Base-by-base conservation (phyloP, 92 coral and sea anemone genomes). In the Ricordea florida region DNA sequence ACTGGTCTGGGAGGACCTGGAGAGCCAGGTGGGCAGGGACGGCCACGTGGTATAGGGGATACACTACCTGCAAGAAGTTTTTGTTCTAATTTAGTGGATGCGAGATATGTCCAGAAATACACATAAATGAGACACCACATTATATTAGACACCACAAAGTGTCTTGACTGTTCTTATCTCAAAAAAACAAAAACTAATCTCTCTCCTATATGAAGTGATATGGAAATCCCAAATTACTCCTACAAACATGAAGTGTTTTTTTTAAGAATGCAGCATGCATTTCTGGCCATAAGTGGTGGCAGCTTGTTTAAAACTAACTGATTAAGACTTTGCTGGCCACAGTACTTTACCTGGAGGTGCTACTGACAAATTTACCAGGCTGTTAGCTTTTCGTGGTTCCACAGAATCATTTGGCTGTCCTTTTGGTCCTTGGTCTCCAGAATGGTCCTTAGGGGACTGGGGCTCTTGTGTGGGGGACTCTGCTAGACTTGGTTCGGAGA, bases 1-100 rank as follows among this genome's bases (percentile, higher is more conserved):
- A 79, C 80, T 15, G 96, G 97, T 53, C 76, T 82, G 16, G 97
- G 96, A 49, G 69, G 76, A 26, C 34, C 74, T 13, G 72, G 84
- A 10, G 87, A 66, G 2, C 57, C 74, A 18, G 5, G 37, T 48
- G 69, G 53, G 64, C 32, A 51, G 8, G 22, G 41, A 40, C 17
- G 1, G 21, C 51, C 76, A 4, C 14, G 76, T 14, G 76, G 14
- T 26, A 51, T 2, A 25, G 73, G 72, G 7, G 81, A 62, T 74
- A 34, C 46, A 0, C 26, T 30, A 61, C 49, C 71, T 55, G 52
- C 22, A 25, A 45, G 16, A 16, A 25, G 52, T n/a, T n/a, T n/a
- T n/a, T n/a, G n/a, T n/a, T n/a, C n/a, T n/a, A n/a, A n/a, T n/a
- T n/a, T n/a, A n/a, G n/a, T 7, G 50, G 20, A 3, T 17, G 50